Conservation (phyloP, 1,140 invertebrate species). For the Euschistus heros region DNA sequence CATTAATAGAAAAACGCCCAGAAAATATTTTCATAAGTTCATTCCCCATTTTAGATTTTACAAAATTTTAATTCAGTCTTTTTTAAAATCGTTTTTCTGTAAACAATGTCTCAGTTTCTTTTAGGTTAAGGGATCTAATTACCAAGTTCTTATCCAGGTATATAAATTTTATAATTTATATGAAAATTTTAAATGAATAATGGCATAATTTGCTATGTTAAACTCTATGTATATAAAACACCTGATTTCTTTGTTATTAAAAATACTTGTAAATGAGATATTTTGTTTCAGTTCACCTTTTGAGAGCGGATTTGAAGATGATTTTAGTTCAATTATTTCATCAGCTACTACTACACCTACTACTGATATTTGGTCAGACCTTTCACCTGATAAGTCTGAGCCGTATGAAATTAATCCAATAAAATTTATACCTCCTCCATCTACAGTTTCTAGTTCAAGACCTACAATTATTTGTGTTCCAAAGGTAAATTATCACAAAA, state of each 20-base stretch:
- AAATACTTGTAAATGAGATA: not conserved
- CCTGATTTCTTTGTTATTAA: not conserved
- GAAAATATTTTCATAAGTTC: too few relatives aligned
- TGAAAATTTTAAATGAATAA: constrained; percentile 11
- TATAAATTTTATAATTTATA: constrained; percentile 7
- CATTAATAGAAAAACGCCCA: too few relatives aligned
- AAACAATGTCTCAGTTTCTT: too few relatives aligned
- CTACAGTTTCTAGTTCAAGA: not conserved
- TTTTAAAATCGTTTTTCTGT: too few relatives aligned
- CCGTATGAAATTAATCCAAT: constrained; percentile 10
- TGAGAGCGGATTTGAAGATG: constrained; percentile 65
- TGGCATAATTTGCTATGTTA: too few relatives aligned
- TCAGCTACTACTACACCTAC: constrained; percentile 29
- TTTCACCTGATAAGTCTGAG: constrained; percentile 31
- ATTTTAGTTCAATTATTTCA: constrained; percentile 49
- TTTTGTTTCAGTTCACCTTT: constrained; percentile 42
- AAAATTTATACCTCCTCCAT: not conserved
- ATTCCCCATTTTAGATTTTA: too few relatives aligned
- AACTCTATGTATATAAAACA: too few relatives aligned
- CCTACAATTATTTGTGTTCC: constrained; percentile 9
- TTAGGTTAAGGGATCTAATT: too few relatives aligned
- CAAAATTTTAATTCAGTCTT: too few relatives aligned
- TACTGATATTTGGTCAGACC: constrained; percentile 10
- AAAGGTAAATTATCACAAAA: not conserved
- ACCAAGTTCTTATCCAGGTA: too few relatives aligned